These are phyloP conservation scores for Cololabis saira DNA, from an alignment of 2,113 vertebrate species.

Conservation along the genomic window DNA sequence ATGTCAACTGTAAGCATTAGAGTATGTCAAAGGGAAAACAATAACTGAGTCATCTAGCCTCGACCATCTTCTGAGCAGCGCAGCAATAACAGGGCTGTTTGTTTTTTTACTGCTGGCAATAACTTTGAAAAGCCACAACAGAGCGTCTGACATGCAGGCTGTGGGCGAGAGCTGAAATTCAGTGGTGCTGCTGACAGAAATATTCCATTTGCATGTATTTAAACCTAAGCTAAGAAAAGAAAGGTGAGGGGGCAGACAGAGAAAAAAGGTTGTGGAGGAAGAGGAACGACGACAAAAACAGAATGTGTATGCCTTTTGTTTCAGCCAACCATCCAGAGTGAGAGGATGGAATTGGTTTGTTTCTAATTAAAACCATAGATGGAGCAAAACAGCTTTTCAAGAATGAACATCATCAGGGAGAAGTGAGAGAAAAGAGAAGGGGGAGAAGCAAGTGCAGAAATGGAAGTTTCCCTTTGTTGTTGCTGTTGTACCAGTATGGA, in stretches of 20 bases:
- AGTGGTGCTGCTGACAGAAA: conserved; percentile 15
- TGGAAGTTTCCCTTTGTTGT: neutral
- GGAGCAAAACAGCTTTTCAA: neutral
- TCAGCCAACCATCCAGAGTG: neutral
- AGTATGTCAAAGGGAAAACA: conserved; percentile 9
- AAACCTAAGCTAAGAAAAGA: conserved; percentile 28
- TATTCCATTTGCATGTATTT: conserved; percentile 49
- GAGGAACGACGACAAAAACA: neutral
- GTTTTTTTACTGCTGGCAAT: conserved; percentile 39
- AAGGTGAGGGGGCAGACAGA: conserved; percentile 31
- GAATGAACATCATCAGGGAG: neutral
- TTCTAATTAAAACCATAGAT: conserved; percentile 37
- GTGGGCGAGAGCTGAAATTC: conserved; percentile 7
- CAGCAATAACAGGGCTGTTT: conserved; percentile 32
- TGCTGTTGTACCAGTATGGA: no score
- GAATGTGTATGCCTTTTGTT: conserved; percentile 12
- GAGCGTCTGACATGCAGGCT: conserved; percentile 8
- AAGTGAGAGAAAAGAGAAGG: neutral
- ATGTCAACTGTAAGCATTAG: neutral
- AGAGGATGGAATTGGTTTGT: conserved; percentile 9
- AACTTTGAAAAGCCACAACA: conserved; percentile 43
- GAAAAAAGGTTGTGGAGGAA: conserved; percentile 2
- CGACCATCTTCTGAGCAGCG: conserved; percentile 4
- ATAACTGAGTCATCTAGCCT: conserved; percentile 10
- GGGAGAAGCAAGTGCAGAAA: neutral